These are phyloP conservation scores for western clawed frog (Xenopus tropicalis) DNA, from an alignment of 2,113 vertebrate genomes.

Conservation along the genomic window UCB_Xtro_10.0 CM004447.2:102125001-102125500, in stretches of 20 bases:
- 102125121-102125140: no score
- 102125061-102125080: neutral
- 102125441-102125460: no score
- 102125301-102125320: neutral
- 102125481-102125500: conserved; percentile 15
- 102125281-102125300: no score
- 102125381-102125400: neutral
- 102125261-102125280: no score
- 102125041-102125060: conserved; percentile 1
- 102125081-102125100: neutral
- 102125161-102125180: no score
- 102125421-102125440: neutral
- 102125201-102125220: no score
- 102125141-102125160: no score
- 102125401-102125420: neutral
- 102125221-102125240: no score
- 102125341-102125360: conserved; percentile 5
- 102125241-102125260: neutral
- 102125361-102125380: conserved; percentile 3
- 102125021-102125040: conserved; percentile 9
- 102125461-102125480: neutral
- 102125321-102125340: neutral
- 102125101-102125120: conserved; percentile 8
- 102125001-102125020: neutral
- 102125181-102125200: no score